phyloP scores from a whole-genome alignment of 2,113 vertebrate genomes.

The Lagenorhynchus albirostris region DNA sequence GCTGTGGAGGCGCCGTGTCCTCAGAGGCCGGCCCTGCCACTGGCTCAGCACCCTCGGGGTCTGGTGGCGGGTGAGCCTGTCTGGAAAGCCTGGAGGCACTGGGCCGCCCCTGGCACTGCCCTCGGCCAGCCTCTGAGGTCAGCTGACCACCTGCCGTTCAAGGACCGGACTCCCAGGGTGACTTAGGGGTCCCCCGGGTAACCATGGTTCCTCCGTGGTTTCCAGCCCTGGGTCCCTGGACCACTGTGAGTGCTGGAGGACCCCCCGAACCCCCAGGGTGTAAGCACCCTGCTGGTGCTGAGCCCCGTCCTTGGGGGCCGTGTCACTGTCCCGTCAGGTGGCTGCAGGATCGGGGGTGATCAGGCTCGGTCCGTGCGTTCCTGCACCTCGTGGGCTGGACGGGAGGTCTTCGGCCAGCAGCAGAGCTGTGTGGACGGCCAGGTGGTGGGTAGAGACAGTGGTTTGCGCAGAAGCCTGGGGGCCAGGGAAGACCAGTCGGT shows the following conservation, averaged over 20 bases:
- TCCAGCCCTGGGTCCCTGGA: not conserved
- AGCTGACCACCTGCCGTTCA: rapidly evolving
- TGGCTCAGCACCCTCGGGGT: rapidly evolving
- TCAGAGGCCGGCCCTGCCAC: not conserved
- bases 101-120: rapidly evolving
- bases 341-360: rapidly evolving
- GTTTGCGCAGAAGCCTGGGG: rapidly evolving
- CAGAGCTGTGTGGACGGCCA: not conserved
- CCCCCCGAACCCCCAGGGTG: rapidly evolving
- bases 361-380: rapidly evolving
- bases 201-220: too few species aligned
- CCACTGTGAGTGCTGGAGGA: rapidly evolving
- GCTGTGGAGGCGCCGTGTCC: rapidly evolving
- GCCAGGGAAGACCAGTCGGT: not conserved
- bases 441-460: not conserved
- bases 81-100: not conserved
- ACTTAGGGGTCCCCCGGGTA: not conserved
- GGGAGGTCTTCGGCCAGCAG: too few species aligned
- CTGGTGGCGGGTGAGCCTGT: rapidly evolving
- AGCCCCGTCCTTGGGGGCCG: not conserved
- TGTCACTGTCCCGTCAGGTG: rapidly evolving
- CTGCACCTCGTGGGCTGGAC: rapidly evolving
- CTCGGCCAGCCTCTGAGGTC: not conserved
- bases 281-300: rapidly evolving
- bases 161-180: not conserved